Evolutionary conservation across 1,140 invertebrate genomes (phyloP), one percentile per base, ranked within the genome.

Genomic region (Drosophila kohkoa): DNA sequence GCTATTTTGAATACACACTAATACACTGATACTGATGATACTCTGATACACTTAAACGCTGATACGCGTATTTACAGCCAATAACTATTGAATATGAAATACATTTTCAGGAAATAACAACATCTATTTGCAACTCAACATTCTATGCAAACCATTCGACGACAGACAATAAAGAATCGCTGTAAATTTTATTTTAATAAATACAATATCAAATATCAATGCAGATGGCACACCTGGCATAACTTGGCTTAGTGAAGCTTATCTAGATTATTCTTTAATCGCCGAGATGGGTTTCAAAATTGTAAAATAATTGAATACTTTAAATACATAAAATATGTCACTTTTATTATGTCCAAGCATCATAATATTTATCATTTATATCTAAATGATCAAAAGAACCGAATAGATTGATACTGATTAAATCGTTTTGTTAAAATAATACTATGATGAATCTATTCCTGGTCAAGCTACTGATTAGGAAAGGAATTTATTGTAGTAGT

Each of bases 1-100:
- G 16, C 8, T 74, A 55, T 74, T 68, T 68, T 74, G 64, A 80
- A 77, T 77, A 64, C 58, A 77, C 3, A 57, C 70, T 79, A 79
- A 79, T 79, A 77, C 82, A 74, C 68, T 77, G 72, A 60, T 41
- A 49, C 20, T 43, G 25, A 35, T 3, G 0, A 25, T 6, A 15
- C 25, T 16, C 13, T 15, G 10, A 46, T n/a, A 48, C 13, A 8
- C 8, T 38, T 38, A 38, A 38, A 11, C 25, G 11, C 13, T 10
- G 10, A 46, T n/a, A 32, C 10, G n/a, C 8, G 28, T 16, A 57
- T 54, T 59, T 54, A 52, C 32, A n/a, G 10, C 8, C 10, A 5
- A 5, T 16, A n/a, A 28, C 16, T 55, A 16, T 52, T 52, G 49
- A 28, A 46, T 68, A 16, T 41, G 45, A 55, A 52, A 67, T 38